Evolutionary conservation across 2,113 vertebrate genomes (phyloP).

Genomic region (Ramphastos sulfuratus): DNA sequence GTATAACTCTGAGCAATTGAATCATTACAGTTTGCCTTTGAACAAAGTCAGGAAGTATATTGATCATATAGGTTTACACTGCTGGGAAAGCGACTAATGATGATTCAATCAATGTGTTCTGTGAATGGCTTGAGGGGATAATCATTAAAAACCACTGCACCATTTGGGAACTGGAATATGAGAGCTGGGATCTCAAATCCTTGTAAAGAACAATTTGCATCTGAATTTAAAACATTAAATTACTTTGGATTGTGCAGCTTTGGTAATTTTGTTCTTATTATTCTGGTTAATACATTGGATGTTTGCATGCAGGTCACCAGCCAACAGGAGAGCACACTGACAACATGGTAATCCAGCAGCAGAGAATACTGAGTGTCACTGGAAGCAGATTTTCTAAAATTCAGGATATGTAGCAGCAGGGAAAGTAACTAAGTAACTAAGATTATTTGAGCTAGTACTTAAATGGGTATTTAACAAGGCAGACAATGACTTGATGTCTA

Average conservation of each 20-base stretch:
- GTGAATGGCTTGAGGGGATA: background rate
- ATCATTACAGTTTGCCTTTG: conserved; percentile 38
- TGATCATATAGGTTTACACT: conserved; percentile 35
- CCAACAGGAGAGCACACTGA: background rate
- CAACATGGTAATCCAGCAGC: background rate
- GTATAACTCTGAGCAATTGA: conserved; percentile 15
- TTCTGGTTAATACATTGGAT: background rate
- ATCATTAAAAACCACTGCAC: conserved; percentile 13
- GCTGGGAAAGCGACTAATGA: conserved; percentile 13
- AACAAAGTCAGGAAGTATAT: conserved; percentile 36
- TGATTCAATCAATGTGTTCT: background rate
- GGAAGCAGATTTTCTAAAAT: background rate
- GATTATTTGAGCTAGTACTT: background rate
- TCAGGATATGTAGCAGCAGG: background rate
- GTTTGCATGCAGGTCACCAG: background rate
- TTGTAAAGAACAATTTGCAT: background rate
- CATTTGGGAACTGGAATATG: background rate
- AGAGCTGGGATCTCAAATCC: background rate
- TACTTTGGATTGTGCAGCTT: background rate
- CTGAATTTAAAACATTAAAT: background rate
- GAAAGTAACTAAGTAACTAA: background rate
- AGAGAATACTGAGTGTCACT: background rate
- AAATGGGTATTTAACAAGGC: background rate
- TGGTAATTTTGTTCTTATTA: background rate
- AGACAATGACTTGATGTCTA: background rate